These are phyloP conservation scores for Hypercompe scribonia DNA, from an alignment of 2,888 invertebrate genomes.

Conservation along the genomic window DNA sequence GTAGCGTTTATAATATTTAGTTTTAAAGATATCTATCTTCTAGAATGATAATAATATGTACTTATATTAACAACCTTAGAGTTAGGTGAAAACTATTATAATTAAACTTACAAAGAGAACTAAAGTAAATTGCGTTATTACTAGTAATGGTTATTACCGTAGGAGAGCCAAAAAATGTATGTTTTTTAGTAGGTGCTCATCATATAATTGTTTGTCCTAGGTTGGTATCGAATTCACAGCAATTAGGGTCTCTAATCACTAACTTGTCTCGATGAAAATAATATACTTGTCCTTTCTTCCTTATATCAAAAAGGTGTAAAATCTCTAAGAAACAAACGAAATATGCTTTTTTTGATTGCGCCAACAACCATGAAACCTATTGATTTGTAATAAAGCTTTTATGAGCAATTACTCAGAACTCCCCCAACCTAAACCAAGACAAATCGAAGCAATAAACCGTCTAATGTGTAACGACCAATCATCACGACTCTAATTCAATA, in stretches of 20 bases:
- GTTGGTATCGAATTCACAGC: no score
- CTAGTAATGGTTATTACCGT: background rate
- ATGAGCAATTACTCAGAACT: background rate
- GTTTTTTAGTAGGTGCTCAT: no score
- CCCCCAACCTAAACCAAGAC: slow-evolving; percentile 21
- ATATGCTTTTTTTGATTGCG: background rate
- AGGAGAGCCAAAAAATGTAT: no score
- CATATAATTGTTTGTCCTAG: no score
- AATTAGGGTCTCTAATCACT: no score
- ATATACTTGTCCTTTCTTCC: background rate
- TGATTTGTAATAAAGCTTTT: slow-evolving; percentile 7
- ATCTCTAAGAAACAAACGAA: background rate
- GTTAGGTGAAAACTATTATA: background rate
- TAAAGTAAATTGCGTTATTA: background rate
- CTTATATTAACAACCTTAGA: background rate
- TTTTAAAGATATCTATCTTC: background rate
- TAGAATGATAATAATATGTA: background rate
- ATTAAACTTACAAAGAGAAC: background rate
- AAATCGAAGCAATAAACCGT: slow-evolving; percentile 39
- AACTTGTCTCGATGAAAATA: no score
- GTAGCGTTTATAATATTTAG: no score
- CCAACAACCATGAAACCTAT: slow-evolving; percentile 8
- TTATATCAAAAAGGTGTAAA: background rate
- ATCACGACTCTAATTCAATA: slow-evolving; percentile 34
- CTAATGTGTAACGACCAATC: slow-evolving; percentile 31